These are phyloP conservation scores for Spondyliosoma cantharus DNA, from an alignment of 2,797 vertebrate species.

Conservation along the genomic window DNA sequence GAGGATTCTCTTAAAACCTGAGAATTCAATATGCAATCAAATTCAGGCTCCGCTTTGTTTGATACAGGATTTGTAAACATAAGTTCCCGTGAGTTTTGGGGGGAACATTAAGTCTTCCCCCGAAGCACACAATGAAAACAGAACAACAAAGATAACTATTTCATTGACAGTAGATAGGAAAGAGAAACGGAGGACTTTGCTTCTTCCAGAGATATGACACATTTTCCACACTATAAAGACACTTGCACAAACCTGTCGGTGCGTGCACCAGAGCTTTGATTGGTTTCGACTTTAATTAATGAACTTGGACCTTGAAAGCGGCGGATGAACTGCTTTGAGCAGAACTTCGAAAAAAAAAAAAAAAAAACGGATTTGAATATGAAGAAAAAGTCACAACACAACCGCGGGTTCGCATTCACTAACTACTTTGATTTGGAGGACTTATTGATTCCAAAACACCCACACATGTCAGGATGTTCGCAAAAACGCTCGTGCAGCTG, in stretches of 20 bases:
- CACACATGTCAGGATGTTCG: slow-evolving; percentile 43
- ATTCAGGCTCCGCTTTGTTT: background rate
- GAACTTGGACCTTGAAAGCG: slow-evolving; percentile 28
- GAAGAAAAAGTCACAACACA: slow-evolving; percentile 23
- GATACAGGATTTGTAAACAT: slow-evolving; percentile 11
- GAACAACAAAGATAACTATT: background rate
- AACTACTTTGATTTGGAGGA: slow-evolving; percentile 49
- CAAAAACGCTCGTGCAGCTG: slow-evolving; percentile 31
- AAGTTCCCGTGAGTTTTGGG: background rate
- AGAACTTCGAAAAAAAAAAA: slow-evolving; percentile 5
- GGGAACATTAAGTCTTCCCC: background rate
- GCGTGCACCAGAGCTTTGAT: slow-evolving; percentile 15
- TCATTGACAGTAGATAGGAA: background rate
- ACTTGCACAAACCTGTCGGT: background rate
- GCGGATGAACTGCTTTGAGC: slow-evolving; percentile 21
- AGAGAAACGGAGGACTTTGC: background rate
- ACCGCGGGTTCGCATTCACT: slow-evolving; percentile 33
- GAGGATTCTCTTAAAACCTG: slow-evolving; percentile 1
- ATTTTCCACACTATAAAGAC: slow-evolving; percentile 4
- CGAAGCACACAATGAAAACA: background rate
- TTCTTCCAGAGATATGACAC: background rate
- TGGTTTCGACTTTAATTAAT: slow-evolving; percentile 42
- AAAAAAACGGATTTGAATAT: slow-evolving; percentile 6
- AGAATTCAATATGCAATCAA: slow-evolving; percentile 18
- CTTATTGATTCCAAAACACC: slow-evolving; percentile 47